phyloP scores from a whole-genome alignment of 2,113 vertebrate genomes.

The Aviceda subcristata region DNA sequence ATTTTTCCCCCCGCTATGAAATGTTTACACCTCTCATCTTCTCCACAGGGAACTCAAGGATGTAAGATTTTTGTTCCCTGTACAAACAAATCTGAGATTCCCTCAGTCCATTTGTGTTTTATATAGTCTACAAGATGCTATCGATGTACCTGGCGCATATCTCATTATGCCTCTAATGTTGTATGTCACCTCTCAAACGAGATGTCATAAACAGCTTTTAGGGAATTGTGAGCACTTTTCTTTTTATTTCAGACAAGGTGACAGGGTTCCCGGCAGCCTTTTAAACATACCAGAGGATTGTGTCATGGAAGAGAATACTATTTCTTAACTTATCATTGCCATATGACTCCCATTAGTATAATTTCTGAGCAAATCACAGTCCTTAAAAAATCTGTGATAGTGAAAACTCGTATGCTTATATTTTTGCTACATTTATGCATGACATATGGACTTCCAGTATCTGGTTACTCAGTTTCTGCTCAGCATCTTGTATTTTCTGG shows the following conservation, averaged over 20 bases:
- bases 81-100: neutral
- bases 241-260: neutral
- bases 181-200: neutral
- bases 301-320: neutral
- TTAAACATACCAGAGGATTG: neutral
- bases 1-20: rapidly evolving
- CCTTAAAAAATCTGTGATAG: neutral
- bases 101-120: neutral
- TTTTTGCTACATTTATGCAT: neutral
- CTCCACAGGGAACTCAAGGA: neutral
- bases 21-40: neutral
- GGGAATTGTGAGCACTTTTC: neutral
- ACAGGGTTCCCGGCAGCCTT: neutral
- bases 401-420: neutral
- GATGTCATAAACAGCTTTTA: neutral
- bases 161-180: neutral
- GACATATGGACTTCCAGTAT: neutral
- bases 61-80: neutral
- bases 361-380: neutral
- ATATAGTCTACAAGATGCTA: neutral
- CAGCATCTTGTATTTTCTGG: neutral
- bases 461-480: neutral
- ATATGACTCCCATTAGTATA: neutral
- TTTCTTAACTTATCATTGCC: neutral
- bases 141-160: neutral